Percentiles rank a stretch among this genome's conserved stretches.
Evolutionary conservation across 2,113 vertebrate genomes (phyloP).

Genomic region (Erpornis zantholeuca): DNA sequence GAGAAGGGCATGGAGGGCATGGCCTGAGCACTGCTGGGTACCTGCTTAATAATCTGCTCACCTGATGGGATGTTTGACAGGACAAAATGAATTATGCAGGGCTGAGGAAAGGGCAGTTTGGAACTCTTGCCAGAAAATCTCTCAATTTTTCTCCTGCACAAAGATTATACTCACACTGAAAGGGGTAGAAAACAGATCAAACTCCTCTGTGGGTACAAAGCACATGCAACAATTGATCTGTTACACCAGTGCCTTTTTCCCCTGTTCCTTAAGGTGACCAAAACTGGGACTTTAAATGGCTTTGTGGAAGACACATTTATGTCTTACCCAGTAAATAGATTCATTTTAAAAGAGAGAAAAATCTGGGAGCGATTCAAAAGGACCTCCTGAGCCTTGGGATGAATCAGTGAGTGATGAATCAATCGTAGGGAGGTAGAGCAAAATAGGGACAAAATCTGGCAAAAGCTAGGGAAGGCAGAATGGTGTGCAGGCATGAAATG

Average conservation of each 20-base stretch:
- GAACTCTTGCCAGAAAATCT: neutral
- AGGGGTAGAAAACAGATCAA: neutral
- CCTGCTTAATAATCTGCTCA: neutral
- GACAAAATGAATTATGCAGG: neutral
- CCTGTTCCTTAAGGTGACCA: neutral
- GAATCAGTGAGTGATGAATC: neutral
- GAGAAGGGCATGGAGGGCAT: neutral
- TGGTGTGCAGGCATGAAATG: neutral
- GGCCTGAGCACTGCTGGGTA: neutral
- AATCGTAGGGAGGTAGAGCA: neutral
- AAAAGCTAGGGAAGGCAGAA: neutral
- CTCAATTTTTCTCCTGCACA: neutral
- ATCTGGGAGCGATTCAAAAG: neutral
- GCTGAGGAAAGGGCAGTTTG: neutral
- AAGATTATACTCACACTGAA: neutral
- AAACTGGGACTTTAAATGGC: neutral
- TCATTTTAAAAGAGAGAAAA: neutral
- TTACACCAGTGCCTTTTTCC: neutral
- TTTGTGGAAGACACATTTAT: neutral
- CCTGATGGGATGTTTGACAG: neutral
- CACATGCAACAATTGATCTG: neutral
- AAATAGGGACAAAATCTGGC: neutral
- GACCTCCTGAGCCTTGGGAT: neutral
- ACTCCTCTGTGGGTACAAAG: neutral
- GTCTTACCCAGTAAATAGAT: neutral